Evolutionary conservation across 1,140 invertebrate genomes (phyloP).

Genomic region (Euborellia annulipes): DNA sequence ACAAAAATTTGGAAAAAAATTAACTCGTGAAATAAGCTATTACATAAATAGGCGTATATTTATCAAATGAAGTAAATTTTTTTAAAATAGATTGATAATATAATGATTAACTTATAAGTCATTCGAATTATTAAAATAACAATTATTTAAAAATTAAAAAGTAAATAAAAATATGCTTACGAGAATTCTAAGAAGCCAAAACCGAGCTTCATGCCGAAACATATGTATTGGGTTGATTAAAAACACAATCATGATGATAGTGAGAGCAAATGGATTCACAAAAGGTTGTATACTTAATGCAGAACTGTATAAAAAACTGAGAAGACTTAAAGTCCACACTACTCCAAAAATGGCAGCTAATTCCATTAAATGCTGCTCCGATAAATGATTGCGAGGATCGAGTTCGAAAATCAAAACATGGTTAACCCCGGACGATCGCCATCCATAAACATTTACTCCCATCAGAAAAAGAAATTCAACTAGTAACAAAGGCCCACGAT

Average conservation of each 20-base stretch:
- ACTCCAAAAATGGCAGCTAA: conserved; percentile 71
- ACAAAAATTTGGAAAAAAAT: too few relatives aligned
- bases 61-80: too few relatives aligned
- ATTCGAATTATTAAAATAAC: too few relatives aligned
- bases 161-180: conserved; percentile 19
- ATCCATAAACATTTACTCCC: conserved; percentile 79
- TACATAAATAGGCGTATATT: too few relatives aligned
- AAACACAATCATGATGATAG: conserved; percentile 51
- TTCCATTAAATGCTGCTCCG: conserved; percentile 79
- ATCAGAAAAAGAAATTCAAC: conserved; percentile 73
- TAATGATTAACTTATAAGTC: too few relatives aligned
- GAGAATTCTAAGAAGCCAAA: conserved; percentile 34
- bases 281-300: conserved; percentile 60
- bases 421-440: conserved; percentile 78
- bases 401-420: conserved; percentile 89
- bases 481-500: conserved; percentile 65
- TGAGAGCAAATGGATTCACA: conserved; percentile 55
- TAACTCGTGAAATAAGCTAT: too few relatives aligned
- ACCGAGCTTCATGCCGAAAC: conserved; percentile 58
- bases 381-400: conserved; percentile 73
- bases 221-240: conserved; percentile 67
- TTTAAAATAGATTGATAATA: too few relatives aligned
- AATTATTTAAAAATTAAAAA: background rate
- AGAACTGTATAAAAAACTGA: conserved; percentile 49
- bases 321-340: conserved; percentile 58